These are phyloP conservation scores for Ornithoptera priamus DNA, from an alignment of 2,888 invertebrate species.

Conservation along the genomic window DNA sequence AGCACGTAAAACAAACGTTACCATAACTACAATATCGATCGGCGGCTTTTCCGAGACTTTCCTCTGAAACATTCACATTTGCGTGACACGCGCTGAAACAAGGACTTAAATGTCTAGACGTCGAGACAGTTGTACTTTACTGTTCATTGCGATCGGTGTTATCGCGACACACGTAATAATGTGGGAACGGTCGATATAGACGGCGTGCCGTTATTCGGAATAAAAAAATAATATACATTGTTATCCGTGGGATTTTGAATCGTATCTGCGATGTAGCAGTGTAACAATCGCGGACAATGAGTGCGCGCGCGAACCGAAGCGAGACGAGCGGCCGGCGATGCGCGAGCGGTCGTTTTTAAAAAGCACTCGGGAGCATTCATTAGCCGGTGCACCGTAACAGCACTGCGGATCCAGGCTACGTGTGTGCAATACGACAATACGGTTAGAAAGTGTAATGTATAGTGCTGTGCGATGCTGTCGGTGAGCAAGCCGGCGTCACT, in stretches of 20 bases:
- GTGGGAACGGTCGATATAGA: slow-evolving; percentile 37
- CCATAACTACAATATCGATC: slow-evolving; percentile 76
- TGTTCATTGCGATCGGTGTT: slow-evolving; percentile 39
- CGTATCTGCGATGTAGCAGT: slow-evolving; percentile 44
- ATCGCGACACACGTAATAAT: slow-evolving; percentile 33
- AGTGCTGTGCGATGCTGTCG: slow-evolving; percentile 74
- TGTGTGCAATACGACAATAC: slow-evolving; percentile 64
- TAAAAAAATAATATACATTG: slow-evolving; percentile 38
- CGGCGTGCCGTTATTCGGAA: slow-evolving; percentile 43
- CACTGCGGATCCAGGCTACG: slow-evolving; percentile 60
- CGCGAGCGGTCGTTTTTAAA: slow-evolving; percentile 69
- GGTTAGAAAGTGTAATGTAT: slow-evolving; percentile 77
- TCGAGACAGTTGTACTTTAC: slow-evolving; percentile 35
- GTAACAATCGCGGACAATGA: slow-evolving; percentile 67
- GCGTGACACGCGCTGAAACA: slow-evolving; percentile 73
- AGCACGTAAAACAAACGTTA: slow-evolving; percentile 74
- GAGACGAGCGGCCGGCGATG: slow-evolving; percentile 62
- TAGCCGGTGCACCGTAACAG: slow-evolving; percentile 74
- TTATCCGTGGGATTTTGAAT: slow-evolving; percentile 47
- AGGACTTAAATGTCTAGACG: slow-evolving; percentile 61
- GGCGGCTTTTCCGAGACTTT: slow-evolving; percentile 76
- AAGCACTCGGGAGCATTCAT: slow-evolving; percentile 63
- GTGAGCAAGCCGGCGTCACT: slow-evolving; percentile 81
- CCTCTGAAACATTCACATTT: slow-evolving; percentile 67
- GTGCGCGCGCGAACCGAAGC: slow-evolving; percentile 70